Conservation (phyloP, 2,888 invertebrate species). For the Agrochola lota region DNA sequence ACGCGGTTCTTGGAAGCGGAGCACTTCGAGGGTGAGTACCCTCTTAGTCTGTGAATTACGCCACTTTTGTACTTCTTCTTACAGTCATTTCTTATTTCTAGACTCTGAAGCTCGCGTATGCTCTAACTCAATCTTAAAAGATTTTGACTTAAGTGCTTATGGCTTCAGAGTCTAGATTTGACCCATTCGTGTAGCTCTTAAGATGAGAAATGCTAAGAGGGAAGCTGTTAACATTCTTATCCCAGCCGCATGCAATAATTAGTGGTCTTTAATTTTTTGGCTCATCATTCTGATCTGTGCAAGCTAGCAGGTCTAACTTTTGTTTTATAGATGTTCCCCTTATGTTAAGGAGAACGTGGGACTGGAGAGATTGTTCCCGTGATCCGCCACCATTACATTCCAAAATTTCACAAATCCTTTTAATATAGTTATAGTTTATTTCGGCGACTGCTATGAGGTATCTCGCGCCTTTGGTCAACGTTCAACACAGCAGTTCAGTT, state of each 20-base stretch:
- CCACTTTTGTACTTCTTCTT: background rate
- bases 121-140: too few relatives aligned
- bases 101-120: too few relatives aligned
- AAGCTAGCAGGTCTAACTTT: background rate
- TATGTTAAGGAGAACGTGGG: background rate
- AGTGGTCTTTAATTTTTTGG: background rate
- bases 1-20: background rate
- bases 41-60: background rate
- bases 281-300: background rate
- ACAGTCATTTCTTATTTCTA: background rate
- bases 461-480: slow-evolving; percentile 56
- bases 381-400: background rate
- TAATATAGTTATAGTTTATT: too few relatives aligned
- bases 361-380: too few relatives aligned
- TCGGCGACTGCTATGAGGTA: background rate
- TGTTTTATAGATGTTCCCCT: background rate
- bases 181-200: background rate
- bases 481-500: slow-evolving; percentile 58
- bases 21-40: background rate
- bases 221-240: background rate
- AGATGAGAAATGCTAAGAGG: background rate
- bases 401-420: background rate
- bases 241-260: background rate
- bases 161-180: background rate
- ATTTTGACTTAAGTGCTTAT: too few relatives aligned